Evolutionary conservation across 1,140 invertebrate genomes (phyloP).

Genomic region (Dreissena rostriformis): DNA sequence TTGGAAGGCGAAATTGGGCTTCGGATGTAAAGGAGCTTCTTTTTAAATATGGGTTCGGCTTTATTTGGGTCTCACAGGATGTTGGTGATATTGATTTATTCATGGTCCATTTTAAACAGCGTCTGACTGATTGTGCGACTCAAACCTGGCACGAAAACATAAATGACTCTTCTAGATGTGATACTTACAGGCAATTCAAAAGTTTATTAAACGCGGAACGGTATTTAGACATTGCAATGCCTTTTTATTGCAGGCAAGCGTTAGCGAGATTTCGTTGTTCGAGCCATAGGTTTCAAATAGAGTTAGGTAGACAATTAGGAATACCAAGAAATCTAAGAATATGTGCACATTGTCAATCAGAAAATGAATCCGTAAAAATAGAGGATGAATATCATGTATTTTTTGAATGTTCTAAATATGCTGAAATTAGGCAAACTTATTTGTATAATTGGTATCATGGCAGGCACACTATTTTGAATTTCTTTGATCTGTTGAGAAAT

Average conservation of each 20-base stretch:
- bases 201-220: neutral
- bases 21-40: neutral
- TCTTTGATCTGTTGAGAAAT: too few species aligned
- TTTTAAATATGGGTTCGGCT: neutral
- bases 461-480: too few species aligned
- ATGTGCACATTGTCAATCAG: too few species aligned
- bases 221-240: neutral
- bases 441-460: too few species aligned
- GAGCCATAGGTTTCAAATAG: constrained; percentile 5
- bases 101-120: neutral
- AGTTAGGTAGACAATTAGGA: neutral
- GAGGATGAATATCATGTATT: too few species aligned
- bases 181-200: neutral
- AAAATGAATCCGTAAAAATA: too few species aligned
- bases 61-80: constrained; percentile 2
- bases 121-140: neutral
- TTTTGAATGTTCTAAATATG: too few species aligned
- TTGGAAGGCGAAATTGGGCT: neutral
- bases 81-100: constrained; percentile 18
- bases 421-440: too few species aligned
- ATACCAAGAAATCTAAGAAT: too few species aligned
- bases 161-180: neutral
- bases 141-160: constrained; percentile 6
- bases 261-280: constrained; percentile 7
- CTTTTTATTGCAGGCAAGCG: neutral